Base-by-base conservation (phyloP, 1,140 invertebrate species). In the Potamilus streckersoni region DNA sequence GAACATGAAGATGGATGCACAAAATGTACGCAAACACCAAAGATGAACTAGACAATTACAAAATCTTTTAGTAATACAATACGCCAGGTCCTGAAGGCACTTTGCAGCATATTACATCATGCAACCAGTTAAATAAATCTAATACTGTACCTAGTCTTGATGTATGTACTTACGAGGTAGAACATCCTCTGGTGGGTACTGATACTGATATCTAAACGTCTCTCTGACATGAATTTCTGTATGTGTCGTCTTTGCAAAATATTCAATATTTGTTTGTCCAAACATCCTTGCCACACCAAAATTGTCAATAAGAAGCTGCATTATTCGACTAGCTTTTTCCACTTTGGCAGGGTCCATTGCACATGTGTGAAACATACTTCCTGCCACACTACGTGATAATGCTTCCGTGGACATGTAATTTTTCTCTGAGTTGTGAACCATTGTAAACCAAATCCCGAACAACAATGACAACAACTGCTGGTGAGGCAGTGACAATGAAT, bases 221-320 rank as follows among this genome's bases (percentile, higher is more conserved):
- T 90, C 88, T 64, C 82, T 76, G 58, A 89, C 85, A 76, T 85
- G 82, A 62, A 90, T 88, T 19, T 86, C 86, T 64, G 88, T 89
- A 23, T 80, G 80, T 14, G 88, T 89, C 2, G 81, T 82, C 60
- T 89, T 83, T 6, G 97, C 96, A 90, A 99, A 99, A 90, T 97
- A 99, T 90, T 98, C 96, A 87, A 99, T 98, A 89, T 98, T 99
- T 62, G 97, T 95, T 65, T 95, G 93, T 4, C 97, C 97, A 90
- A 99, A 99, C 69, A 99, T 92, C 89, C 98, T 96, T 65, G 95
- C 95, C 55, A 95, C 94, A 64, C 96, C 97, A 92, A 99, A 99
- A 90, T 98, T 96, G 89, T 98, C 96, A 84, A 99, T 98, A 85
- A 89, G 77, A 17, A 88, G 72, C 79, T 88, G 85, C 85, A 88